Evolutionary conservation across 1,140 invertebrate species (phyloP).

Genomic region (Bombus consobrinus): DNA sequence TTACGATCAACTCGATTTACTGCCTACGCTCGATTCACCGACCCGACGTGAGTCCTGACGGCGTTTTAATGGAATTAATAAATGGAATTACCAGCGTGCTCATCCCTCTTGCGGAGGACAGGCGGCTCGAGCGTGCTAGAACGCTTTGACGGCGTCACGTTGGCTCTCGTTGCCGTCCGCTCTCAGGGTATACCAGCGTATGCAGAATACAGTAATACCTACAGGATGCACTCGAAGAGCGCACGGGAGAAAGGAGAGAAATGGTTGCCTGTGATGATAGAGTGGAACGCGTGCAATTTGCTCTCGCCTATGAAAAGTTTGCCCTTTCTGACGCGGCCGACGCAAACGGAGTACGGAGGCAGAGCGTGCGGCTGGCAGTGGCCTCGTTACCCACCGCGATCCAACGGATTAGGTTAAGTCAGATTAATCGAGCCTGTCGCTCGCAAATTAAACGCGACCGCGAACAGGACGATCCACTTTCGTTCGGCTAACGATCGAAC

Average conservation of each 20-base stretch:
- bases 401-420: conserved; percentile 52
- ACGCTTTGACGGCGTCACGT: conserved; percentile 7
- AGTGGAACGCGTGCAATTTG: conserved; percentile 48
- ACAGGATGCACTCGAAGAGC: conserved; percentile 10
- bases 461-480: conserved; percentile 33
- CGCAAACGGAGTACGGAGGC: conserved; percentile 37
- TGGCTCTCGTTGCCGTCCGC: neutral
- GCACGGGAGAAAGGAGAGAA: conserved; percentile 2
- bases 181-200: conserved; percentile 8
- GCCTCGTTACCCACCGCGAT: conserved; percentile 56
- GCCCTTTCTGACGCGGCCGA: conserved; percentile 26
- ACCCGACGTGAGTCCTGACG: neutral
- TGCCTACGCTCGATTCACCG: neutral
- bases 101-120: conserved; percentile 37
- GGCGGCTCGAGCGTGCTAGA: conserved; percentile 8
- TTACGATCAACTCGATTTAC: neutral
- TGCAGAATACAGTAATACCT: no score
- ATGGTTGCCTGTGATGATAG: conserved; percentile 10
- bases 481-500: conserved; percentile 2
- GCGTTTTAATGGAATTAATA: conserved; percentile 53
- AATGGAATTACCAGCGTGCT: conserved; percentile 56
- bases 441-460: conserved; percentile 33
- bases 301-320: conserved; percentile 38
- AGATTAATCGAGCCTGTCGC: conserved; percentile 44
- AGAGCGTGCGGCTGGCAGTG: conserved; percentile 63